phyloP scores from a whole-genome alignment of 2,888 invertebrate species.

The Cataglyphis livida region DNA sequence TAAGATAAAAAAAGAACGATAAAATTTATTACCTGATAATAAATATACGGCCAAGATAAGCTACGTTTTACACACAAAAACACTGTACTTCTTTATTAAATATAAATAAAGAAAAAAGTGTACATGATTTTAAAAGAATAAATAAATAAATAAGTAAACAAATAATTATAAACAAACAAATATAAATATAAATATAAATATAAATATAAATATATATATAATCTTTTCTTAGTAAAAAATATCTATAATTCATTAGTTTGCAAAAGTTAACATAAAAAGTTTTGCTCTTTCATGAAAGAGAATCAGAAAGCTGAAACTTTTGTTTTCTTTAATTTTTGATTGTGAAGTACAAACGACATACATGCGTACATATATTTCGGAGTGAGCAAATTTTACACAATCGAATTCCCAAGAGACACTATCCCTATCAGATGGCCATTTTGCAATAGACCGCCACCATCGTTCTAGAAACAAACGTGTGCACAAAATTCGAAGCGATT shows the following conservation, averaged over 20 bases:
- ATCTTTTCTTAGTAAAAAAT: not conserved
- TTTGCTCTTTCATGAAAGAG: not conserved
- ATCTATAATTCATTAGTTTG: not conserved
- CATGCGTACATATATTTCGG: conserved; percentile 86
- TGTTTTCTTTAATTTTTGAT: conserved; percentile 73
- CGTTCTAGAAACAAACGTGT: conserved; percentile 84
- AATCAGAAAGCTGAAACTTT: conserved; percentile 44
- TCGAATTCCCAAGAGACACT: conserved; percentile 87
- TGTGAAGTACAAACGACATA: conserved; percentile 81
- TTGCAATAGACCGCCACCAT: conserved; percentile 86
- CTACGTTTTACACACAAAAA: not conserved
- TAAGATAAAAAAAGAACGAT: conserved; percentile 1
- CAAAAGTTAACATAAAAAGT: not conserved
- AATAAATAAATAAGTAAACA: not conserved
- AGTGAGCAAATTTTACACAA: conserved; percentile 86
- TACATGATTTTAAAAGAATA: not conserved
- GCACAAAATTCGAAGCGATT: not conserved
- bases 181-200: too few species aligned
- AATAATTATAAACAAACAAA: too few species aligned
- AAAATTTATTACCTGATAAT: conserved; percentile 13
- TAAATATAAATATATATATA: not conserved
- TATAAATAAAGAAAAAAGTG: not conserved
- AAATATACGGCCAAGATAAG: not conserved
- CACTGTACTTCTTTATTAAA: not conserved
- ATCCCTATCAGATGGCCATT: conserved; percentile 86